Evolutionary conservation across 2,888 invertebrate genomes (phyloP).

Genomic region (Rotaria magnacalcarata): DNA sequence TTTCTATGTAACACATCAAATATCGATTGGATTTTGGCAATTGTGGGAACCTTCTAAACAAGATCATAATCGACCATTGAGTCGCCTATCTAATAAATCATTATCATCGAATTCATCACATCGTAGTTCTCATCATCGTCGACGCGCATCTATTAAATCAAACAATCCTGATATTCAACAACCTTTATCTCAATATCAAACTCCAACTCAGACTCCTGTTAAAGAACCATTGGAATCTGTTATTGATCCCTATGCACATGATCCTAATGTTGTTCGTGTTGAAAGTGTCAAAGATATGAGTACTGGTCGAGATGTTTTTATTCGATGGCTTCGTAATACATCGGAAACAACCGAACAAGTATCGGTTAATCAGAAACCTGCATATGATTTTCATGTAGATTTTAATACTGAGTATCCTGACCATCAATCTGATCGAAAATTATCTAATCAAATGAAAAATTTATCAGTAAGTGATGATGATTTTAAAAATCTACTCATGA

Average conservation of each 20-base stretch:
- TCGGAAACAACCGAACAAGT: neutral
- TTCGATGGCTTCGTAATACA: neutral
- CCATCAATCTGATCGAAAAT: neutral
- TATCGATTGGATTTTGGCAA: constrained; percentile 39
- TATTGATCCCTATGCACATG: constrained; percentile 37
- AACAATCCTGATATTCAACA: neutral
- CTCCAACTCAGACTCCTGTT: neutral
- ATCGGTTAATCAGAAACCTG: neutral
- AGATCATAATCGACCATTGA: neutral
- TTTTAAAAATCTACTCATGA: neutral
- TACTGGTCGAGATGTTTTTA: constrained; percentile 33
- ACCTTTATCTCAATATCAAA: neutral
- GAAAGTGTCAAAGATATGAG: constrained; percentile 37
- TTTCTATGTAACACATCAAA: constrained; percentile 42
- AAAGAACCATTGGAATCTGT: neutral
- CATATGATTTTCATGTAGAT: neutral
- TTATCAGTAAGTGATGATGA: neutral
- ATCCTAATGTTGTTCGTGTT: constrained; percentile 24
- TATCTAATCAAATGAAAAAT: neutral
- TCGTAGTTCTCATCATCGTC: neutral
- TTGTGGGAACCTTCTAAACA: neutral
- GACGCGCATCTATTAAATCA: neutral
- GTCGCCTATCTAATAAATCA: neutral
- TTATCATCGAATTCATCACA: neutral
- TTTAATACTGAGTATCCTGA: neutral